Percentiles rank a stretch among this genome's conserved stretches.
Conservation (phyloP, 2,888 invertebrate genomes). For the Trachelus stipa region DNA sequence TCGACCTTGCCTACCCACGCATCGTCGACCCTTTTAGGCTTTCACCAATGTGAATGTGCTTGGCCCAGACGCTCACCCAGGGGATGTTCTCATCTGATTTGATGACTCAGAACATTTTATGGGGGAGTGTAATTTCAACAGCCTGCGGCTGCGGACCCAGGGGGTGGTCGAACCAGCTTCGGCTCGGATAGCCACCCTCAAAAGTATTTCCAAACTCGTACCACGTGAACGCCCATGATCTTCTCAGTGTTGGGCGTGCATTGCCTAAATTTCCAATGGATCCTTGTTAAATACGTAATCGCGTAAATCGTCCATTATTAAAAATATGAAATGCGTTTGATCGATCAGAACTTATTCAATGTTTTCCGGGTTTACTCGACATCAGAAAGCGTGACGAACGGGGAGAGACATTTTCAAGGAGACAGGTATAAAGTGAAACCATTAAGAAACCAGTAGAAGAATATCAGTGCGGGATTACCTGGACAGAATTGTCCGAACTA, state of each 20-base stretch:
- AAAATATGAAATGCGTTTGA: constrained; percentile 8
- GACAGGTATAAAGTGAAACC: neutral
- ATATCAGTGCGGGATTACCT: neutral
- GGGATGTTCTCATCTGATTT: constrained; percentile 29
- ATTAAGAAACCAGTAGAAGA: neutral
- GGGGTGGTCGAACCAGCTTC: neutral
- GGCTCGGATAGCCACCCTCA: neutral
- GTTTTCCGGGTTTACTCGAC: constrained; percentile 37
- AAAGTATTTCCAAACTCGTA: neutral
- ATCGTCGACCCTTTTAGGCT: neutral
- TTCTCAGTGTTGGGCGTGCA: neutral
- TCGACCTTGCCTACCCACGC: neutral
- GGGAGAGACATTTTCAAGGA: neutral
- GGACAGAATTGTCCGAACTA: neutral
- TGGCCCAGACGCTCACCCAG: neutral
- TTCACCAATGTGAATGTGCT: neutral
- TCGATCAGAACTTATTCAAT: constrained; percentile 24
- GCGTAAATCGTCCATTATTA: constrained; percentile 14
- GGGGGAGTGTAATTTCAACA: neutral
- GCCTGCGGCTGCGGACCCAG: neutral
- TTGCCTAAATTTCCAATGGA: neutral
- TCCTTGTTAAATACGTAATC: neutral
- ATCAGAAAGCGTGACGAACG: constrained; percentile 49
- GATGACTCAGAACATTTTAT: constrained; percentile 41
- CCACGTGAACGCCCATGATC: neutral